Conservation (phyloP, 2,797 vertebrate genomes). For the Prionace glauca region DNA sequence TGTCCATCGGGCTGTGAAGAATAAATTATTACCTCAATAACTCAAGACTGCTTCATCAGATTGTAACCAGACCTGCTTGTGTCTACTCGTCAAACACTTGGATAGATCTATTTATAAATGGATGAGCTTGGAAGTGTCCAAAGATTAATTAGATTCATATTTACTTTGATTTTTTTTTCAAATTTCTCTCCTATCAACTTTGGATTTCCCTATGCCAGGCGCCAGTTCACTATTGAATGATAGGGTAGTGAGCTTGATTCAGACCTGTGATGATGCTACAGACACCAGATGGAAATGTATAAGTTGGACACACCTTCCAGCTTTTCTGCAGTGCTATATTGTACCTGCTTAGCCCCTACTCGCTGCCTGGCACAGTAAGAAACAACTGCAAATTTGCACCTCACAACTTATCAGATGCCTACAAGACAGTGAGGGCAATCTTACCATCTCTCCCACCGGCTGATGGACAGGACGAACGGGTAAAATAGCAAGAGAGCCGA, state of each 20-base stretch:
- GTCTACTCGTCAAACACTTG: not conserved
- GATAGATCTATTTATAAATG: conserved; percentile 17
- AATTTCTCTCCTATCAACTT: not conserved
- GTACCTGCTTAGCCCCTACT: not conserved
- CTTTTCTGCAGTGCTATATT: not conserved
- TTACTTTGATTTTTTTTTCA: not conserved
- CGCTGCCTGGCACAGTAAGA: not conserved
- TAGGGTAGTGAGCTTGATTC: not conserved
- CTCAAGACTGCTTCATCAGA: conserved; percentile 25
- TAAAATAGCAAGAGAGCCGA: too few relatives aligned
- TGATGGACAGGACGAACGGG: too few relatives aligned
- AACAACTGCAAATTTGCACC: not conserved
- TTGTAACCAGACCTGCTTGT: conserved; percentile 9
- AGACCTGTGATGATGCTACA: not conserved
- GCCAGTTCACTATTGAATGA: not conserved
- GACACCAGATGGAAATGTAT: not conserved
- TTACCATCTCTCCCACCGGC: too few relatives aligned
- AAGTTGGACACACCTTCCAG: not conserved
- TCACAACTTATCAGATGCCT: not conserved
- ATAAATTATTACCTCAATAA: conserved; percentile 31
- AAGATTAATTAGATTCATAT: conserved; percentile 25
- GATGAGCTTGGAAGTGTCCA: not conserved
- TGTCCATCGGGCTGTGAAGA: conserved; percentile 18
- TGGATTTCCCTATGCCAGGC: not conserved
- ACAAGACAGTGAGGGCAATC: too few relatives aligned